Evolutionary conservation across 2,888 invertebrate genomes (phyloP).

Genomic region (Darwinula stevensoni): DNA sequence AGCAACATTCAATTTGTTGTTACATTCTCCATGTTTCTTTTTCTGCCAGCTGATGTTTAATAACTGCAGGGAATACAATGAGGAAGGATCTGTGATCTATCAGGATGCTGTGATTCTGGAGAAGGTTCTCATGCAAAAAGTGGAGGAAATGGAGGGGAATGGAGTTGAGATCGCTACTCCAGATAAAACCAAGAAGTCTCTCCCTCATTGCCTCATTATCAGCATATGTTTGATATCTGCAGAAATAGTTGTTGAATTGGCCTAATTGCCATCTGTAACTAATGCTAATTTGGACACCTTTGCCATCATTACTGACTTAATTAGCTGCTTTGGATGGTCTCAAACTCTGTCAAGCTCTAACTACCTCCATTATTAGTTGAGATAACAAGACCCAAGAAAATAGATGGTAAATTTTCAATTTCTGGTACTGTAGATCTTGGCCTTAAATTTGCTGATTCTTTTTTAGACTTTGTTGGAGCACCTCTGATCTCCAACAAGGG

Average conservation of each 20-base stretch:
- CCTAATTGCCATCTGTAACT: too few relatives aligned
- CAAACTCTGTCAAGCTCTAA: too few relatives aligned
- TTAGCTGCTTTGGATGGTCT: too few relatives aligned
- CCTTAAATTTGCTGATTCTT: too few relatives aligned
- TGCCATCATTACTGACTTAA: too few relatives aligned
- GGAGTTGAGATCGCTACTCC: slow-evolving; percentile 6
- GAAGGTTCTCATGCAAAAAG: slow-evolving; percentile 46
- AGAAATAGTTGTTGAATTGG: neutral
- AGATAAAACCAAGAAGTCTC: slow-evolving; percentile 5
- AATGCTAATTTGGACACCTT: too few relatives aligned
- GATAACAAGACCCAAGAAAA: too few relatives aligned
- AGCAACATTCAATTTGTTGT: slow-evolving; percentile 1
- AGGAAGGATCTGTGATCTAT: slow-evolving; percentile 78
- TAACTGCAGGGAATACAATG: slow-evolving; percentile 89
- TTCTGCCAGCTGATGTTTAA: slow-evolving; percentile 93
- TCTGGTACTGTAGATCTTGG: too few relatives aligned
- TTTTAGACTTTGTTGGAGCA: too few relatives aligned
- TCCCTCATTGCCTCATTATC: slow-evolving; percentile 7
- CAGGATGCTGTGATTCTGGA: slow-evolving; percentile 75
- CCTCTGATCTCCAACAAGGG: too few relatives aligned
- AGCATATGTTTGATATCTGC: slow-evolving; percentile 10
- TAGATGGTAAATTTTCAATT: too few relatives aligned
- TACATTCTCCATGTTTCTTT: slow-evolving; percentile 21
- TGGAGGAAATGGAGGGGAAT: slow-evolving; percentile 33
- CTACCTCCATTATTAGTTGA: too few relatives aligned